Evolutionary conservation across 1,140 invertebrate species (phyloP).

Genomic region (Pseudomyrmex cubaensis): DNA sequence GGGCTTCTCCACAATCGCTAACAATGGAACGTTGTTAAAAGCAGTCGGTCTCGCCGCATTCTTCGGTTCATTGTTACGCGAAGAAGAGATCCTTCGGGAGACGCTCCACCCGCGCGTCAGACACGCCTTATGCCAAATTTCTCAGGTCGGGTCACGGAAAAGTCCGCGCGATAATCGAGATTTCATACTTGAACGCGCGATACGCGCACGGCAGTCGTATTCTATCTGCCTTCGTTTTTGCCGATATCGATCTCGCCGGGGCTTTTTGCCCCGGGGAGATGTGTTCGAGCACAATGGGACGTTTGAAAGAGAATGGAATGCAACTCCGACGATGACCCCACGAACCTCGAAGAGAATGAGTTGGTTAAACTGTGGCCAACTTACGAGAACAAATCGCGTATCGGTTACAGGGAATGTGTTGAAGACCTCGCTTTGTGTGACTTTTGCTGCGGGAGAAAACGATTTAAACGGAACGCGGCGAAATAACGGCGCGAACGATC

Average conservation of each 20-base stretch:
- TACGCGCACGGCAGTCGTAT: slow-evolving; percentile 37
- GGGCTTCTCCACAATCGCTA: slow-evolving; percentile 76
- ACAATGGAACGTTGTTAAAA: slow-evolving; percentile 78
- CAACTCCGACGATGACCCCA: slow-evolving; percentile 16
- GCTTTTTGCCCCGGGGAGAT: slow-evolving; percentile 47
- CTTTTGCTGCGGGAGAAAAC: neutral
- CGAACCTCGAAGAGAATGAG: slow-evolving; percentile 38
- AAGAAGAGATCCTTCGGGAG: neutral
- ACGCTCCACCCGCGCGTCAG: slow-evolving; percentile 47
- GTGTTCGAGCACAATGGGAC: slow-evolving; percentile 42
- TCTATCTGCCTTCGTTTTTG: slow-evolving; percentile 43
- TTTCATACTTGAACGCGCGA: slow-evolving; percentile 75
- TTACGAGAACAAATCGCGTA: neutral
- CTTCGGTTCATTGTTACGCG: slow-evolving; percentile 65
- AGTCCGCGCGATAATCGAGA: slow-evolving; percentile 77
- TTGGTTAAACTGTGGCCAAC: slow-evolving; percentile 21
- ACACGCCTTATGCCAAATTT: slow-evolving; percentile 75
- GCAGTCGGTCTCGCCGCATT: slow-evolving; percentile 68
- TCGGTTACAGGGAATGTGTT: neutral
- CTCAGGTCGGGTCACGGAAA: slow-evolving; percentile 75
- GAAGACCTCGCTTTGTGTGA: slow-evolving; percentile 1
- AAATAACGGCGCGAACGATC: neutral
- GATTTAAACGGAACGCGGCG: neutral
- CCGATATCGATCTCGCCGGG: slow-evolving; percentile 31
- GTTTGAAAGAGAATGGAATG: slow-evolving; percentile 38